Evolutionary conservation across 2,888 invertebrate species (phyloP).

Genomic region (Malthinus seriepunctatus): DNA sequence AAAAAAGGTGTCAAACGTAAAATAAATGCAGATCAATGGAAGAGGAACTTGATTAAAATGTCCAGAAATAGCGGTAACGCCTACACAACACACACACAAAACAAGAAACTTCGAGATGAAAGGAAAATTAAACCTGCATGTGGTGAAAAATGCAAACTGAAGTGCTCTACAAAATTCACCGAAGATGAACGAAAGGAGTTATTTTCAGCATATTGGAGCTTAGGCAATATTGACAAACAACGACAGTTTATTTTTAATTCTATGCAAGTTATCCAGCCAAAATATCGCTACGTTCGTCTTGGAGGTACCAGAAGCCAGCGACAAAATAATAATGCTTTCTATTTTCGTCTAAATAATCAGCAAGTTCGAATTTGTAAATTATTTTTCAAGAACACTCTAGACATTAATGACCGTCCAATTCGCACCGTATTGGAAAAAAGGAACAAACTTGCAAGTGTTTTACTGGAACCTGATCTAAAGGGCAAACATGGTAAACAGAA

Average conservation of each 20-base stretch:
- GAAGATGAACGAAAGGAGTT: slow-evolving; percentile 1
- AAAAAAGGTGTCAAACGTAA: background rate
- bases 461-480: slow-evolving; percentile 32
- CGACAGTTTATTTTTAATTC: background rate
- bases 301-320: background rate
- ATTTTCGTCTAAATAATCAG: slow-evolving; percentile 4
- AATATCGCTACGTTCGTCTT: slow-evolving; percentile 1
- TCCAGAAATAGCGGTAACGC: background rate
- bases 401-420: slow-evolving; percentile 24
- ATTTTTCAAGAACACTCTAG: slow-evolving; percentile 25
- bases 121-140: slow-evolving; percentile 3
- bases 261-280: slow-evolving; percentile 2
- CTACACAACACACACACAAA: background rate
- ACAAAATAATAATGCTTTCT: slow-evolving; percentile 10
- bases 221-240: slow-evolving; percentile 1
- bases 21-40: background rate
- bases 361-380: slow-evolving; percentile 16
- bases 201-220: slow-evolving; percentile 10
- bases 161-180: slow-evolving; percentile 7
- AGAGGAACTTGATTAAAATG: background rate
- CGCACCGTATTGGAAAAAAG: slow-evolving; percentile 17
- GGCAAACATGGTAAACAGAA: slow-evolving; percentile 38
- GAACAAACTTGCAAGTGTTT: slow-evolving; percentile 11
- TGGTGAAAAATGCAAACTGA: slow-evolving; percentile 7
- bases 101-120: background rate